Base-by-base conservation (phyloP, 37 sponge, comb jelly and placozoan genomes). In the Eunapius fragilis region DNA sequence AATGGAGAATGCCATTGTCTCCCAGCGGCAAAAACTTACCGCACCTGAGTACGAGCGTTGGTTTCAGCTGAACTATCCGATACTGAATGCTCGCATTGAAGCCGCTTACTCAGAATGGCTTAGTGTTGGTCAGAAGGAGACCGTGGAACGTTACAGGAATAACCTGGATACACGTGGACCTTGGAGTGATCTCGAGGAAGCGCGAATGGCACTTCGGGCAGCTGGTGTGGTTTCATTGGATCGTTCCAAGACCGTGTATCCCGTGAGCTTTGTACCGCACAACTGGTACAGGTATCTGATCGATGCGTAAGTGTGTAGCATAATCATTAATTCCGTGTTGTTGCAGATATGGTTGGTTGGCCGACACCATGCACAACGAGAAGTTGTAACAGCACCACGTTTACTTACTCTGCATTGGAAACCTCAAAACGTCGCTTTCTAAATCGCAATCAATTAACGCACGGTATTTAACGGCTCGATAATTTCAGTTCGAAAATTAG, bases 281-380 rank as follows among this genome's bases (percentile, higher is more conserved):
- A 76, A 90, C 72, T 90, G 91, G 91, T 90, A 86, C 78, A 68
- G 74, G 26, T 90, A 90, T 45, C 68, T 87, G 28, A 88, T 76
- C 49, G 82, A 88, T 50, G 77, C 67, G 31, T 80, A 73, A 58
- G 80, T 79, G 4, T 25, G 41, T 6, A 41, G 41, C 6, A 41
- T 6, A 41, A 9, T 41, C 41, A 41, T 3, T 41, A 41, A 9
- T 41, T 41, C 6, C 41, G 41, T 41, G 3, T 41, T 41, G 41
- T 3, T 41, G 6, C 6, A 41, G 3, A 41, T 41, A 41, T 41
- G 6, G 3, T 9, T 41, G 41, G 41, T 41, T 41, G 6, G 6
- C 41, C 6, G 6, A 6, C 41, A 3, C 41, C 41, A 41, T 3
- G 3, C 6, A 6, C 6, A 41, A 41, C 3, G 41, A 41, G 3